Base-by-base conservation (phyloP, 2,113 vertebrate genomes). In the Pelecanus crispus region DNA sequence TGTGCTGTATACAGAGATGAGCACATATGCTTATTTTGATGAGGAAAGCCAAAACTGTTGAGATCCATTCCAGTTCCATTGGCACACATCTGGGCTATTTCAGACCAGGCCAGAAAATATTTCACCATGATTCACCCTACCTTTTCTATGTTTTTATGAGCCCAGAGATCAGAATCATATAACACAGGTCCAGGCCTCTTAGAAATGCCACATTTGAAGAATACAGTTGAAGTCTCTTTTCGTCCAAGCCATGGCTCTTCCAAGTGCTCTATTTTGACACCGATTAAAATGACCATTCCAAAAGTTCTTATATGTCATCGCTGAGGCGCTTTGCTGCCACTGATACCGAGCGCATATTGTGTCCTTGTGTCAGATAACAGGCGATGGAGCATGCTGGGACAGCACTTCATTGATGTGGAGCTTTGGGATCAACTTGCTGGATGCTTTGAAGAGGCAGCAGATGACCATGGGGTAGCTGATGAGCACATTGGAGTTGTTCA, bases 111-210 rank as follows among this genome's bases (percentile, higher is more conserved):
- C 44, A 90, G 55, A 92, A 95, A 88, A 38, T 78, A 84, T 50
- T 92, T 92, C n/a, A 26, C 62, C 13, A 55, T 50, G 31, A 81
- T 87, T 87, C 47, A 67, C 59, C 28, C 34, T 61, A 61, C 28
- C 9, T 93, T 94, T 88, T 86, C 58, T 52, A 18, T 38, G 17
- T 61, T 88, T 95, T 89, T 80, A 85, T 91, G 42, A 87, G 40
- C 26, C 17, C 29, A 47, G 65, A 73, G 59, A 55, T 67, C 47
- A 70, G 44, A 90, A 63, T 81, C 32, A 10, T 28, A 10, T 58
- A 87, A 82, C 38, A 81, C 7, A 10, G 42, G 13, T 47, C n/a
- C 47, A 92, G 65, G 22, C n/a, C 17, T 56, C 24, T 67, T 91
- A 77, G 50, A 93, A 94, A 85, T 45, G 38, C 18, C 82, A 92